Evolutionary conservation across 2,888 invertebrate species (phyloP), one percentile per base, ranked within the genome.

Genomic region (Itoplectis maculator): DNA sequence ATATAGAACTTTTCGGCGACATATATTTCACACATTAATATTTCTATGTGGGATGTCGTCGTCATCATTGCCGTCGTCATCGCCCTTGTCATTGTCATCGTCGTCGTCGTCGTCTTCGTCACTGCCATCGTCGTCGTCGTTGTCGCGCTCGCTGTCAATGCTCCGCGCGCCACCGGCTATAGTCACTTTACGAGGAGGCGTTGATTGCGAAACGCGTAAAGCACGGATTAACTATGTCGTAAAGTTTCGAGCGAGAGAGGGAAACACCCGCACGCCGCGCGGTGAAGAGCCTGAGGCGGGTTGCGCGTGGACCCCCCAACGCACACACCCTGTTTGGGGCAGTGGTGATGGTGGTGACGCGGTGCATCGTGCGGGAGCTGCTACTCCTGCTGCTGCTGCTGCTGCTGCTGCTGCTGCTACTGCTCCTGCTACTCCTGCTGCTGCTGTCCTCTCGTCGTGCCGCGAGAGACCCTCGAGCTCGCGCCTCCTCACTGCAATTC

Each of bases 131-230:
- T 29, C 29, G 29, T 29, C 29, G 29, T 29, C 29, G 29, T 29
- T 5, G 29, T 29, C 29, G 29, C 29, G 3, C 3, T 29, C 42
- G 61, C 66, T 68, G 66, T 70, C 79, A 79, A 81, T 81, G 49
- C 3, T 5, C 29, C 79, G 81, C 79, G 73, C 68, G 56, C 51
- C 15, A 15, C 11, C n/a, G 35, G 20, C 59, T n/a, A 51, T 37
- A 59, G 47, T 51, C 76, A 56, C 59, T 86, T 86, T 84, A 86
- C 84, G 85, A 84, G 75, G 49, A 82, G 82, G 84, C 79, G 82
- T 85, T 85, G 83, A 86, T 85, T 81, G 87, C 81, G 83, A 80
- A 87, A 82, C 84, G 83, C 84, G 86, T 86, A 85, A 87, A 86
- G 81, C 82, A 83, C 84, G 85, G 84, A 86, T 87, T 86, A 84